Evolutionary conservation across 2,113 vertebrate genomes (phyloP).

Genomic region (Catharus fuscescens): DNA sequence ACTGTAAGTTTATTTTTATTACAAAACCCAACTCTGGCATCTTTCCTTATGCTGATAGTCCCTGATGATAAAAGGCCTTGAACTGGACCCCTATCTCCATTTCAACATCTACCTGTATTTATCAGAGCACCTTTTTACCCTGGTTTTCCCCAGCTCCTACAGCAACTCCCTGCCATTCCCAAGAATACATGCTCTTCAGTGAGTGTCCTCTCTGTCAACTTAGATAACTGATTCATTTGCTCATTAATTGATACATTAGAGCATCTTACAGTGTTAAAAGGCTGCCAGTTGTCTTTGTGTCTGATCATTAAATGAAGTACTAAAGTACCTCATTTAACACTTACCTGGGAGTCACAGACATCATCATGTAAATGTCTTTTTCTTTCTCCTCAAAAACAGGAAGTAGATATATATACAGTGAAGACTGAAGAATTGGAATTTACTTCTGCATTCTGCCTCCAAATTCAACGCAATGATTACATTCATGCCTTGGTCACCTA

Average conservation of each 20-base stretch:
- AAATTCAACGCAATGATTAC: conserved; percentile 96
- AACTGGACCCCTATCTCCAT: not conserved
- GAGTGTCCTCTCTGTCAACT: not conserved
- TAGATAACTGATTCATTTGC: not conserved
- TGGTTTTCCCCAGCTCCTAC: not conserved
- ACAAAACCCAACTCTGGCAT: not conserved
- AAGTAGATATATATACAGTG: conserved; percentile 96
- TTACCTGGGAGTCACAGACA: not conserved
- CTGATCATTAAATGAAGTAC: not conserved
- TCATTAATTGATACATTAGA: not conserved
- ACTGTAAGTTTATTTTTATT: not conserved
- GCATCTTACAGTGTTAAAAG: not conserved
- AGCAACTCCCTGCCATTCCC: not conserved
- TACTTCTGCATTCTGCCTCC: conserved; percentile 93
- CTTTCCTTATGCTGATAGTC: not conserved
- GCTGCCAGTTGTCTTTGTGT: not conserved
- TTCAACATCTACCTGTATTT: not conserved
- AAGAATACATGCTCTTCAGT: not conserved
- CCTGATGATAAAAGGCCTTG: not conserved
- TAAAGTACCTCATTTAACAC: not conserved
- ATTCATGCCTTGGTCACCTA: conserved; percentile 95
- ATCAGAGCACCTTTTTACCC: not conserved
- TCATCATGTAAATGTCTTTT: not conserved
- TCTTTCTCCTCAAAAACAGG: conserved; percentile 75
- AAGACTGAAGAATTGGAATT: conserved; percentile 92